Base-by-base conservation (phyloP, 2,888 invertebrate species). In the Rotaria macrura region DNA sequence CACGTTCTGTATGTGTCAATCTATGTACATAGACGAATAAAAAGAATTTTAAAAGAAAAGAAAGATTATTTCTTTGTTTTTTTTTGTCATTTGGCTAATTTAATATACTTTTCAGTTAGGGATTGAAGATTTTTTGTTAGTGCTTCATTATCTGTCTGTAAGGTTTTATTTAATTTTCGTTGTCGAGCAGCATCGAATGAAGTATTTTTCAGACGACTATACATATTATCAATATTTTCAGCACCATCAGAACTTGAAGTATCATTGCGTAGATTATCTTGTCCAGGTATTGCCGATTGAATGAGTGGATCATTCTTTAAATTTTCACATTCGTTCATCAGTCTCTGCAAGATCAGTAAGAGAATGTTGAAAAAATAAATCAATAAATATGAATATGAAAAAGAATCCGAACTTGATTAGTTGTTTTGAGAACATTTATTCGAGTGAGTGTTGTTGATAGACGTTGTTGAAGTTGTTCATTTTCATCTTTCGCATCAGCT, bases 131-230 rank as follows among this genome's bases (percentile, higher is more conserved):
- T 79, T 79, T 43, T 40, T 1, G 25, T 79, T n/a, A 79, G 6
- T 25, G 14, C n/a, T 43, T 79, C 79, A 43, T 79, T 79, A n/a
- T 79, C 79, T 25, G 38, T 17, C 43, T 79, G 79, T 43, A 79
- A 79, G n/a, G 79, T 79, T 43, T 79, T 79, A n/a, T 79, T 79
- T 40, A 43, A 43, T 79, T 79, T 79, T 6, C 79, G 79, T 43
- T 79, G 79, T 43, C n/a, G 25, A 25, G 79, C 1, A 25, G 79
- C 79, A 79, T 79, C 79, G 20, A 43, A 79, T 43, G 79, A 79
- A 38, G 79, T 79, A 79, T 79, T 79, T 43, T 40, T 43, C 4
- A 79, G n/a, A 25, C 79, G 40, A 12, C 0, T 1, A 43, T 79
- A n/a, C n/a, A 79, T n/a, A 79, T 79, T 79, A 20, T 79, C 79